These are phyloP conservation scores for Drosophila neocordata DNA, from an alignment of 1,140 invertebrate genomes.

Conservation along the genomic window DNA sequence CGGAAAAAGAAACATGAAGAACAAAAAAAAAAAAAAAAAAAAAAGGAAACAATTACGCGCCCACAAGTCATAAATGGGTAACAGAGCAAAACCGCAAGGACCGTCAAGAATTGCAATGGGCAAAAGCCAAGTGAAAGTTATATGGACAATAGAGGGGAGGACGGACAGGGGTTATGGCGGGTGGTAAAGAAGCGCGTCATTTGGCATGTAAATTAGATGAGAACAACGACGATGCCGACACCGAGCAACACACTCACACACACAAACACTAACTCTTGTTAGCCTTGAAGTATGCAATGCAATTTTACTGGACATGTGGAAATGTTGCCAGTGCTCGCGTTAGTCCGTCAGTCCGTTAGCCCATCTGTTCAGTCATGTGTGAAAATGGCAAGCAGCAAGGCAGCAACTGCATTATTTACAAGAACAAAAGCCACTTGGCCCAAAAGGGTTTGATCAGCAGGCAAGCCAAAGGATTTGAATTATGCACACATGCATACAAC, in stretches of 20 bases:
- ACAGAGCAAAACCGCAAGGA: neutral
- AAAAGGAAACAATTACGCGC: slow-evolving; percentile 50
- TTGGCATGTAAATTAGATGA: slow-evolving; percentile 69
- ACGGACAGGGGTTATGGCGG: neutral
- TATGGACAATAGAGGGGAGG: neutral
- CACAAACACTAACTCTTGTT: neutral
- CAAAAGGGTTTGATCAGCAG: slow-evolving; percentile 18
- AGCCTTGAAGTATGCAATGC: slow-evolving; percentile 71
- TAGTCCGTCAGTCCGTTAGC: no score
- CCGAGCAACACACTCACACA: neutral
- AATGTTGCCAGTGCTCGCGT: slow-evolving; percentile 56
- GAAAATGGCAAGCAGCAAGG: slow-evolving; percentile 53
- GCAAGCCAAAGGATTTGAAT: slow-evolving; percentile 37
- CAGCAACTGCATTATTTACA: slow-evolving; percentile 46
- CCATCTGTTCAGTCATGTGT: slow-evolving; percentile 42
- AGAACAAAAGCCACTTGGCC: slow-evolving; percentile 47
- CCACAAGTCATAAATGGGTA: slow-evolving; percentile 46
- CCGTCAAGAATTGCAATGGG: slow-evolving; percentile 18
- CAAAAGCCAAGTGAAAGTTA: slow-evolving; percentile 1
- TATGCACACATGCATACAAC: slow-evolving; percentile 43
- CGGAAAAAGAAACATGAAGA: neutral
- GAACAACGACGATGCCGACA: slow-evolving; percentile 11
- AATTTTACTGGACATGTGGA: slow-evolving; percentile 54
- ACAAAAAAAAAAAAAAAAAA: neutral
- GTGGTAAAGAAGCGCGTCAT: slow-evolving; percentile 41